phyloP scores from a whole-genome alignment of 2,113 vertebrate genomes.

The Madoqua kirkii region DNA sequence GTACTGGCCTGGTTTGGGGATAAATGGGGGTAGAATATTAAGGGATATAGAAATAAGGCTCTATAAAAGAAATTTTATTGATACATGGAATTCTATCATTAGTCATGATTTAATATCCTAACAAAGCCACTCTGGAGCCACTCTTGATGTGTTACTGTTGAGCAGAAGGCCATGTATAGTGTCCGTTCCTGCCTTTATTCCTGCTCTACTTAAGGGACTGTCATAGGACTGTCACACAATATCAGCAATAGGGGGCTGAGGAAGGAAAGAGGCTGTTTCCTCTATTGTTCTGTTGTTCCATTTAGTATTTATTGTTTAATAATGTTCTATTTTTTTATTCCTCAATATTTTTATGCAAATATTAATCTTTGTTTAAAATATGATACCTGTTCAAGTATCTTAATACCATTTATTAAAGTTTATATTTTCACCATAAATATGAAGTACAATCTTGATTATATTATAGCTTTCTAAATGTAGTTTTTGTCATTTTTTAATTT shows the following conservation, averaged over 20 bases:
- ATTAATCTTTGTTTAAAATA: neutral
- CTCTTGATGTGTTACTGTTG: neutral
- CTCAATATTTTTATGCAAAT: neutral
- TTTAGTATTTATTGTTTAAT: neutral
- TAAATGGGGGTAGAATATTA: neutral
- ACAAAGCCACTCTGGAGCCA: neutral
- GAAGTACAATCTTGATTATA: neutral
- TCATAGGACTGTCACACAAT: neutral
- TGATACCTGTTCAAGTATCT: neutral
- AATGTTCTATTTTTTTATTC: neutral
- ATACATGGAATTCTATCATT: neutral
- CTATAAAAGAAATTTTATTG: neutral
- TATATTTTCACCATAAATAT: neutral
- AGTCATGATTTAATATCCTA: neutral
- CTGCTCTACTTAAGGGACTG: fast-evolving
- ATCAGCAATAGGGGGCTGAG: neutral
- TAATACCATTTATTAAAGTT: neutral
- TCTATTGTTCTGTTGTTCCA: neutral
- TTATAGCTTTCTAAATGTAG: neutral
- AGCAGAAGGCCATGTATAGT: neutral
- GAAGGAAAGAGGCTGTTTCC: neutral
- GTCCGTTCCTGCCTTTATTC: neutral
- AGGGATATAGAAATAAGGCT: neutral
- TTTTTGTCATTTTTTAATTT: neutral
- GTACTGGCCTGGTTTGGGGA: neutral